A percentile compares a stretch with the other conserved stretches of the same genome.
These are phyloP conservation scores for Prunella fulvescens DNA, from an alignment of 2,113 vertebrate species.

Conservation along the genomic window DNA sequence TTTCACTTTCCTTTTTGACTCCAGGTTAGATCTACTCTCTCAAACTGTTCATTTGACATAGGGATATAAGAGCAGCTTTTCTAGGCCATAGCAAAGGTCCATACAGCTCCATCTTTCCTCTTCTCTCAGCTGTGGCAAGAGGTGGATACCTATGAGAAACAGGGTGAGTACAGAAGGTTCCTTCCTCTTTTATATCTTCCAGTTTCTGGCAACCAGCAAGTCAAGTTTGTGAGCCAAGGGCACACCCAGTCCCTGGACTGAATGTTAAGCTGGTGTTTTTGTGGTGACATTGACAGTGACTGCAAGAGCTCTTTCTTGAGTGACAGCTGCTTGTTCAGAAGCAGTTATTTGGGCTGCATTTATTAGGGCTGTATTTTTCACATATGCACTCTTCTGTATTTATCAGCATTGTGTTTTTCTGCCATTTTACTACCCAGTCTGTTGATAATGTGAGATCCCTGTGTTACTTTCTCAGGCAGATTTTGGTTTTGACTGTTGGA, in stretches of 20 bases:
- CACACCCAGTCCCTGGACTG: not conserved
- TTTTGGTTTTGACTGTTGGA: not conserved
- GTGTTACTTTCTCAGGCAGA: not conserved
- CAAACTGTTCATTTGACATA: not conserved
- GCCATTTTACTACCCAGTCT: not conserved
- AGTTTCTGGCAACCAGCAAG: not conserved
- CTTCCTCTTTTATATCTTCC: not conserved
- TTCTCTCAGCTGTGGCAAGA: not conserved
- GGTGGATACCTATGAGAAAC: not conserved
- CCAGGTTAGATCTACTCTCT: not conserved
- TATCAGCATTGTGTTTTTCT: not conserved
- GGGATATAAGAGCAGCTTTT: not conserved
- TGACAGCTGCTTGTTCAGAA: not conserved
- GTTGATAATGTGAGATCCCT: not conserved
- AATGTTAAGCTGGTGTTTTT: not conserved
- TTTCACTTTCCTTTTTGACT: slow-evolving; percentile 45
- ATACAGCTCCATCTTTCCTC: not conserved
- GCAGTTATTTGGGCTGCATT: not conserved
- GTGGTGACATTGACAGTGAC: not conserved
- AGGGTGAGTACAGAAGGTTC: slow-evolving; percentile 7
- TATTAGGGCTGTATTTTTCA: not conserved
- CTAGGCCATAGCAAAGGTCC: not conserved
- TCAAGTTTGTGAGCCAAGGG: slow-evolving; percentile 1
- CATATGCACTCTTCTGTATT: not conserved
- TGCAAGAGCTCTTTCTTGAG: not conserved